Percentiles rank a stretch among this genome's conserved stretches.
Evolutionary conservation across 1,140 invertebrate species (phyloP).

Genomic region (Procambarus virginalis): DNA sequence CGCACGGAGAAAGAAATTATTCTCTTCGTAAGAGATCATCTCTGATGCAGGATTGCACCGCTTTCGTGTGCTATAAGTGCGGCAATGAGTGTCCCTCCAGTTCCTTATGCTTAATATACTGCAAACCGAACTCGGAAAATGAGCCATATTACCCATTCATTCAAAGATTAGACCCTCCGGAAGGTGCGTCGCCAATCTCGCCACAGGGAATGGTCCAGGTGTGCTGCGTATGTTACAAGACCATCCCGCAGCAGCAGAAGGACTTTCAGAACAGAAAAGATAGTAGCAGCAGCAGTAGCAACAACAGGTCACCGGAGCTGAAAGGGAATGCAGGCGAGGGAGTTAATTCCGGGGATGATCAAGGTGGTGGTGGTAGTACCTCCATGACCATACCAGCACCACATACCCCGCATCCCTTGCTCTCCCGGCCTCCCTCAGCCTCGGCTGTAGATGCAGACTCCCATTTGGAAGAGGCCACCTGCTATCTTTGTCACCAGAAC

Average conservation of each 20-base stretch:
- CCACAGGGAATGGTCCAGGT: slow-evolving; percentile 82
- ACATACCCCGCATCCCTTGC: background rate
- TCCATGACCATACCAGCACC: background rate
- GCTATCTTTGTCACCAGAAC: slow-evolving; percentile 74
- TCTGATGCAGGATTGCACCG: slow-evolving; percentile 79
- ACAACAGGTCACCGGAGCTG: background rate
- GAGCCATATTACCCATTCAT: slow-evolving; percentile 93
- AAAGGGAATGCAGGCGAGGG: background rate
- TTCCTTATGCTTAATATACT: slow-evolving; percentile 85
- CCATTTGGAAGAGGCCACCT: slow-evolving; percentile 67
- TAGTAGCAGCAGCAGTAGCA: background rate
- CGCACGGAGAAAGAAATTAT: slow-evolving; percentile 85
- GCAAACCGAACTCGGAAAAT: slow-evolving; percentile 86
- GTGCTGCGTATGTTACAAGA: slow-evolving; percentile 88
- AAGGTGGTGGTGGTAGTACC: background rate
- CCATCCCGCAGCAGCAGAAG: slow-evolving; percentile 86
- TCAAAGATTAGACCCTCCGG: slow-evolving; percentile 83
- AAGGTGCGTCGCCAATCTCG: slow-evolving; percentile 88
- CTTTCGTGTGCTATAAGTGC: slow-evolving; percentile 92
- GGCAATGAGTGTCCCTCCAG: slow-evolving; percentile 85
- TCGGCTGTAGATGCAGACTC: background rate
- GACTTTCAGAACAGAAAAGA: slow-evolving; percentile 78
- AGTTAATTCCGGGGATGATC: background rate
- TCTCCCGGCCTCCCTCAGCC: background rate
- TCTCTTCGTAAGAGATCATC: slow-evolving; percentile 82